A percentile compares a stretch with the other conserved stretches of the same genome.
These are phyloP conservation scores for Nemotelus nigrinus DNA, from an alignment of 2,888 invertebrate species.

Conservation along the genomic window DNA sequence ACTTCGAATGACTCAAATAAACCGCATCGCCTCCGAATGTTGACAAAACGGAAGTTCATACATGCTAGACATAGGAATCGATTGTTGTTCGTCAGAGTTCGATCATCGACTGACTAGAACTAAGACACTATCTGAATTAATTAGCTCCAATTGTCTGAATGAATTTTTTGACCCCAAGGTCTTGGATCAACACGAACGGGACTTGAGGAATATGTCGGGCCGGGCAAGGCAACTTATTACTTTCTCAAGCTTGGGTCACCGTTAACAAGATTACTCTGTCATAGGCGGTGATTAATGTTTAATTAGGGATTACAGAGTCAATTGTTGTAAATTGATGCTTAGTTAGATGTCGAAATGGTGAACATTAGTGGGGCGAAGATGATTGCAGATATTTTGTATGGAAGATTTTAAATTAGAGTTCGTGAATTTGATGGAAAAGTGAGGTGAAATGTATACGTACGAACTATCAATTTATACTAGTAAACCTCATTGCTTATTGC, in stretches of 20 bases:
- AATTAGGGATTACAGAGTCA: constrained; percentile 19
- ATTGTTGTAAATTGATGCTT: background rate
- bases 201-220: background rate
- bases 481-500: no score
- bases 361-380: no score
- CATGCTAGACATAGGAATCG: background rate
- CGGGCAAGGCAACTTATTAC: background rate
- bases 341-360: no score
- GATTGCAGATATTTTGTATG: no score
- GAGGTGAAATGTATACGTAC: no score
- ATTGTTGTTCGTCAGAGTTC: background rate
- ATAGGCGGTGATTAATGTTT: constrained; percentile 25
- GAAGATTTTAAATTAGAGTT: no score
- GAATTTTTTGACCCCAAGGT: constrained; percentile 31
- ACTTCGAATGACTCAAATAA: background rate
- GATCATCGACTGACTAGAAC: background rate
- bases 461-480: no score
- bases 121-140: constrained; percentile 8
- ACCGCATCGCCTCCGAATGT: background rate
- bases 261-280: constrained; percentile 22
- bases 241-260: background rate
- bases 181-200: constrained; percentile 18
- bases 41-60: constrained; percentile 34
- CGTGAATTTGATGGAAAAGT: no score
- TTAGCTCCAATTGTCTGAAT: constrained; percentile 38